A percentile compares a stretch with the other conserved stretches of the same genome.
These are phyloP conservation scores for Odontesthes bonariensis DNA, from an alignment of 2,113 vertebrate genomes.

Conservation along the genomic window DNA sequence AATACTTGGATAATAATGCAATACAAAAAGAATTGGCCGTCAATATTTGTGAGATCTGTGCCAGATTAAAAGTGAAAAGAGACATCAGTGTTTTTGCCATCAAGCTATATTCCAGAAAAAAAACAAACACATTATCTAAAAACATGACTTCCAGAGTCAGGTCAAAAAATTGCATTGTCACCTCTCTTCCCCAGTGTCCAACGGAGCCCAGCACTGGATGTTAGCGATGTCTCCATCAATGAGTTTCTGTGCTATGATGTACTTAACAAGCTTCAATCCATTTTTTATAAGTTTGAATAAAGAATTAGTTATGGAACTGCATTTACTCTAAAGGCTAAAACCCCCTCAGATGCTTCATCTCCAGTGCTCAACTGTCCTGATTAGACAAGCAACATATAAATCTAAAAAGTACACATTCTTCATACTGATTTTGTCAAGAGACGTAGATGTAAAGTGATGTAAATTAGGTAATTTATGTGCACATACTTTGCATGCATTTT, in stretches of 20 bases:
- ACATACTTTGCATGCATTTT: neutral
- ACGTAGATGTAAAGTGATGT: neutral
- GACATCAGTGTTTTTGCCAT: neutral
- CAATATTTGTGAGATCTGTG: no score
- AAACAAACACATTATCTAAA: neutral
- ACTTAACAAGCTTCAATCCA: neutral
- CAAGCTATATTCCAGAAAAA: neutral
- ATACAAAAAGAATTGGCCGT: no score
- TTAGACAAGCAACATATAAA: neutral
- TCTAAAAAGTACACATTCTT: neutral
- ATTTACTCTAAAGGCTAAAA: neutral
- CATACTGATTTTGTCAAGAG: neutral
- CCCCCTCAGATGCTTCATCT: neutral
- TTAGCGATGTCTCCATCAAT: neutral
- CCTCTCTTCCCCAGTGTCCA: neutral
- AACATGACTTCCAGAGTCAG: neutral
- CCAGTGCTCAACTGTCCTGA: neutral
- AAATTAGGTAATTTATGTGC: neutral
- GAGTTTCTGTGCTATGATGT: neutral
- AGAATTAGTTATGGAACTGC: neutral
- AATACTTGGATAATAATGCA: no score
- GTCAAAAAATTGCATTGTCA: neutral
- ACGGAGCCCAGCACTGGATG: neutral
- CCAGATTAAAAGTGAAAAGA: neutral
- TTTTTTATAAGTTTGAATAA: slow-evolving; percentile 4